Conservation (phyloP, 2,113 vertebrate genomes). For the Seriola dumerili region DNA sequence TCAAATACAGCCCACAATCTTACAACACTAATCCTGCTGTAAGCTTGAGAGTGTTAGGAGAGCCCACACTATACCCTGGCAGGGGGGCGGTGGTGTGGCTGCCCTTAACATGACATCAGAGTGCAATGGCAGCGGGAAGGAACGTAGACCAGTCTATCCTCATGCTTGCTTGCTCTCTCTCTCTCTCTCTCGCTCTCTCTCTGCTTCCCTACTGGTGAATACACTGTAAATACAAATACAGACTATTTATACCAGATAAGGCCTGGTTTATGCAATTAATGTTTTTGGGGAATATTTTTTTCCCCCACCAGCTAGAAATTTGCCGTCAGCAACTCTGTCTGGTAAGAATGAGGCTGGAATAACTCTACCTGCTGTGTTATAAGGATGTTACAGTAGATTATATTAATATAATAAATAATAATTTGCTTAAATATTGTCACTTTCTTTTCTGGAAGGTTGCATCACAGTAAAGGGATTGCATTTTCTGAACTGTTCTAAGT, state of each 20-base stretch:
- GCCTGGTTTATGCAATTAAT: not conserved
- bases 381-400: not conserved
- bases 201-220: not conserved
- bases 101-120: constrained; percentile 64
- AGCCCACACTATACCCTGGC: constrained; percentile 13
- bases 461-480: not conserved
- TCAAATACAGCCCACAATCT: constrained; percentile 20
- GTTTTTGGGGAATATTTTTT: not conserved
- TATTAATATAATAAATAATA: not conserved
- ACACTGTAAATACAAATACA: not conserved
- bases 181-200: not conserved
- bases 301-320: not conserved
- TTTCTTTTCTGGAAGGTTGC: not conserved
- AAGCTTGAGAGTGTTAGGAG: constrained; percentile 41
- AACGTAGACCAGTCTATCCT: constrained; percentile 52
- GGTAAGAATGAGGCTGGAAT: too few relatives aligned
- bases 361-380: not conserved
- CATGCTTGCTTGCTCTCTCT: not conserved
- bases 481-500: not conserved
- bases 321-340: not conserved
- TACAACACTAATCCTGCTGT: constrained; percentile 44
- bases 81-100: constrained; percentile 39
- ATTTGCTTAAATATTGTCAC: not conserved
- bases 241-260: not conserved
- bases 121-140: constrained; percentile 37